Percentiles rank a stretch among this genome's conserved stretches.
These are phyloP conservation scores for Nematostella vectensis DNA, from an alignment of 92 coral and sea anemone genomes.

Conservation along the genomic window DNA sequence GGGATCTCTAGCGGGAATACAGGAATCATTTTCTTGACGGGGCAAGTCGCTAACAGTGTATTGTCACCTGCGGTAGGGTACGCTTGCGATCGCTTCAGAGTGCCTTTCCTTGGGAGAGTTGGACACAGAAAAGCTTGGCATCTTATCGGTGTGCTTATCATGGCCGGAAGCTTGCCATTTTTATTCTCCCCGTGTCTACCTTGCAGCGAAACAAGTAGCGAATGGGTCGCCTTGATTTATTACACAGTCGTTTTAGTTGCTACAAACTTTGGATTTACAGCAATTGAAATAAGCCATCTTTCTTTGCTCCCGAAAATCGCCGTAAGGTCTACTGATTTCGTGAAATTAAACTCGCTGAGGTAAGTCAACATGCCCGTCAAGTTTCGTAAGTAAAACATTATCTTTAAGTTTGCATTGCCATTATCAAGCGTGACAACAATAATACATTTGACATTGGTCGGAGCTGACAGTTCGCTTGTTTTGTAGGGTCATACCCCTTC, in stretches of 20 bases:
- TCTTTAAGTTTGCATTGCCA: neutral
- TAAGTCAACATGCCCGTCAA: conserved; percentile 1
- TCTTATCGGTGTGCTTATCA: conserved; percentile 30
- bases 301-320: conserved; percentile 36
- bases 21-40: conserved; percentile 34
- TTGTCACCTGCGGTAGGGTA: conserved; percentile 32
- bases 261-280: conserved; percentile 23
- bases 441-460: too few relatives aligned
- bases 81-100: conserved; percentile 27
- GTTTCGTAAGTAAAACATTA: neutral
- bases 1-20: conserved; percentile 35
- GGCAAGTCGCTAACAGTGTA: conserved; percentile 35
- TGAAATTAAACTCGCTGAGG: conserved; percentile 47
- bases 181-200: conserved; percentile 36
- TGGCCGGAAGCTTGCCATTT: conserved; percentile 26
- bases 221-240: conserved; percentile 15
- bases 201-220: conserved; percentile 15
- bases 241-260: conserved; percentile 10
- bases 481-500: too few relatives aligned
- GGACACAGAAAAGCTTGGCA: conserved; percentile 59
- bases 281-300: conserved; percentile 44
- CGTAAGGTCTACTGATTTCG: conserved; percentile 15
- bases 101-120: conserved; percentile 36
- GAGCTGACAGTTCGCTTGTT: too few relatives aligned
- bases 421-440: too few relatives aligned